Evolutionary conservation across 2,797 vertebrate genomes (phyloP).

Genomic region (Eremophila alpestris): DNA sequence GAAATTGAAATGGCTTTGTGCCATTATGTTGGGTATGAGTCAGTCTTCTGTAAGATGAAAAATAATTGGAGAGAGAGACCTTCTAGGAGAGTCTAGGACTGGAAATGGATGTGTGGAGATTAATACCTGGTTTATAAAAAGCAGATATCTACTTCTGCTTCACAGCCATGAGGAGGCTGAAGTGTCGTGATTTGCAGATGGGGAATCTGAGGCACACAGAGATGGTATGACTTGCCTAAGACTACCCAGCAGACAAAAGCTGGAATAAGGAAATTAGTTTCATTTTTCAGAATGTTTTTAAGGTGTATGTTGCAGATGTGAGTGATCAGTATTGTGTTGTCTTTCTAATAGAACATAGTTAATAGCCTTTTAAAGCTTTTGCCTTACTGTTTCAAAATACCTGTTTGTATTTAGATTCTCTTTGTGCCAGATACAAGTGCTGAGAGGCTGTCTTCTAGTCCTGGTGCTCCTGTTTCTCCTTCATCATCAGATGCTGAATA

Average conservation of each 20-base stretch:
- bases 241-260: not conserved
- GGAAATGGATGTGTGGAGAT: not conserved
- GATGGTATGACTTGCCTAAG: not conserved
- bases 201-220: not conserved
- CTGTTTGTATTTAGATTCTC: constrained; percentile 70
- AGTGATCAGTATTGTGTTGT: not conserved
- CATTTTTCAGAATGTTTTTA: not conserved
- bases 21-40: not conserved
- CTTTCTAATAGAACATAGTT: not conserved
- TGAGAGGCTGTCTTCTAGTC: constrained; percentile 65
- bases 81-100: not conserved
- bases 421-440: constrained; percentile 77
- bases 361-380: not conserved
- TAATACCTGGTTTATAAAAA: not conserved
- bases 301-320: not conserved
- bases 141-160: not conserved
- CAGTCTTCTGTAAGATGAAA: not conserved
- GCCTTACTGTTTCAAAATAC: not conserved
- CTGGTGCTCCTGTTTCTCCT: constrained; percentile 74
- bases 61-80: not conserved
- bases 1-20: not conserved
- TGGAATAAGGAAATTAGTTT: not conserved
- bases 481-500: constrained; percentile 83
- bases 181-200: not conserved
- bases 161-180: not conserved